Evolutionary conservation across 64 coral and sea anemone species (phyloP), one percentile per base, ranked within the genome.

Genomic region (Acropora yongei): DNA sequence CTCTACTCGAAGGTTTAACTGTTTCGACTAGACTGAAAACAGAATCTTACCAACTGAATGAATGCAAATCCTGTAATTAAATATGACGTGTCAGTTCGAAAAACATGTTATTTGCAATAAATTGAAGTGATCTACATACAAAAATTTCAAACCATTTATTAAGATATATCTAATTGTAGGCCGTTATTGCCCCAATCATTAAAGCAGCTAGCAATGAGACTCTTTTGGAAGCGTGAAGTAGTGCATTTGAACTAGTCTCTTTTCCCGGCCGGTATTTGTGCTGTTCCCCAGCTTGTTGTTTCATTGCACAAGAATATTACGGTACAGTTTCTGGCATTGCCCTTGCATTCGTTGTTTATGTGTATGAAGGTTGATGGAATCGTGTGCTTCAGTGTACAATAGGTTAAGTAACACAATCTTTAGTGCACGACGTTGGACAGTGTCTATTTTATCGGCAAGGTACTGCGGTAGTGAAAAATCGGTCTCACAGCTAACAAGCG

Each of bases 321-420:
- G 78, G 76, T 90, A 90, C 49, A 90, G 80, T 79, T 78, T 79
- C 71, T 80, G 76, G 57, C 88, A 90, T 13, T 90, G 88, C 30
- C 30, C 30, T 30, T 53, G 50, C 50, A 3, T 53, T 53, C 78
- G 77, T 60, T 90, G 76, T 30, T 90, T 44, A 65, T 68, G n/a
- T 4, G 57, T 90, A 45, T 43, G 49, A 51, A 80, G 88, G 53
- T 67, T 80, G 57, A 78, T 77, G 18, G 74, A 42, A 14, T 90
- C 76, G 61, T 79, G 88, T 80, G 88, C 51, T 20, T 61, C 76
- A 66, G 61, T 44, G 88, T 90, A 77, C 44, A 75, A 89, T 74
- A 77, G 72, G 65, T 89, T 50, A 58, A 75, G 72, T 75, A 76
- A 76, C 51, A 75, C 87, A 30, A 30, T 30, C 30, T 30, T 30